phyloP scores from a whole-genome alignment of 23 tunicate species.

The Oikopleura dioica region DNA sequence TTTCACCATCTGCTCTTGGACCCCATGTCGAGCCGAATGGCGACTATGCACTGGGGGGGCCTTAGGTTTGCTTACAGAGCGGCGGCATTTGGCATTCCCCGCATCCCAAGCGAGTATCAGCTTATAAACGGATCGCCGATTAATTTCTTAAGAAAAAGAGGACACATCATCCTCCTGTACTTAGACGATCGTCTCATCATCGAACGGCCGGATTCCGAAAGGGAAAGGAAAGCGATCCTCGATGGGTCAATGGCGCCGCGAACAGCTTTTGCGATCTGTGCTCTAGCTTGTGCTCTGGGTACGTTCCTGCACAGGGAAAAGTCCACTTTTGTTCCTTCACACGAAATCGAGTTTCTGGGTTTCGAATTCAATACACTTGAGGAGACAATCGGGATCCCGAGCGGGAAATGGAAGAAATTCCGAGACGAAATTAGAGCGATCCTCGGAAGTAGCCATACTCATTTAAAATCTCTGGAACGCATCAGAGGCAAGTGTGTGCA shows the following conservation, averaged over 20 bases:
- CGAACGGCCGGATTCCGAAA: not conserved
- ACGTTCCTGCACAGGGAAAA: not conserved
- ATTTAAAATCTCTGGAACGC: not conserved
- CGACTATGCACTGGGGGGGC: not conserved
- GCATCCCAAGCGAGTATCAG: not conserved
- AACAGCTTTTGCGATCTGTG: not conserved
- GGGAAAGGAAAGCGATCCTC: not conserved
- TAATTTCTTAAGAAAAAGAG: not conserved
- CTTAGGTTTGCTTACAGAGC: not conserved
- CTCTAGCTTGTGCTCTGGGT: not conserved
- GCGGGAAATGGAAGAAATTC: not conserved
- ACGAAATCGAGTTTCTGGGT: not conserved
- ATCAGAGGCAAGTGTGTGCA: not conserved
- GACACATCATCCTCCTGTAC: not conserved
- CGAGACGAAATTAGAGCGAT: not conserved
- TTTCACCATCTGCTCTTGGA: not conserved
- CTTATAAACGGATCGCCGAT: not conserved
- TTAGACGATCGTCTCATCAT: not conserved
- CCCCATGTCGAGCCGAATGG: not conserved
- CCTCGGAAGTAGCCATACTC: not conserved
- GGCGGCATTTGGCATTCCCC: not conserved
- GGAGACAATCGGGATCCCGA: not conserved
- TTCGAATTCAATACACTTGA: not conserved
- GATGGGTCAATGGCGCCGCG: not conserved
- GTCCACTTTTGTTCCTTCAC: not conserved